phyloP scores from a whole-genome alignment of 2,113 vertebrate genomes.

The Heterocephalus glaber region DNA sequence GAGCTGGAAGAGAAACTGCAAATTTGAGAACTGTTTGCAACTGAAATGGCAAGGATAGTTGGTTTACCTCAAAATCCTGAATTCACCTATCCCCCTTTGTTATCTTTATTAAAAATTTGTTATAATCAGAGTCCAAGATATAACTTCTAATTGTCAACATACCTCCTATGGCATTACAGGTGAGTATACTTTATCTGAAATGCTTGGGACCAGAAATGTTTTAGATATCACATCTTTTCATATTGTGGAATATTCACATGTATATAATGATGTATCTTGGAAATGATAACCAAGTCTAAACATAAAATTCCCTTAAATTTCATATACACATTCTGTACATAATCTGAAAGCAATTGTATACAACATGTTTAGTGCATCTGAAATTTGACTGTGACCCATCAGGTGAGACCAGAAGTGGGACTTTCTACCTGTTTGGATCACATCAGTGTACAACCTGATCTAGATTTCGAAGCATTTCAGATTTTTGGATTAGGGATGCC shows the following conservation, averaged over 20 bases:
- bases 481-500: neutral
- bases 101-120: neutral
- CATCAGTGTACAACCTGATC: neutral
- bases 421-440: neutral
- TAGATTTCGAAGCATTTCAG: neutral
- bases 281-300: neutral
- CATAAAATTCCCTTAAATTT: neutral
- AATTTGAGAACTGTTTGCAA: neutral
- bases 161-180: neutral
- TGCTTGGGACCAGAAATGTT: neutral
- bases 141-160: conserved; percentile 16
- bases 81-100: neutral
- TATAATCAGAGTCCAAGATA: neutral
- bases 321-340: neutral
- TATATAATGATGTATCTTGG: neutral
- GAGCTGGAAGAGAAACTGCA: neutral
- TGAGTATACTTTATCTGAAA: neutral
- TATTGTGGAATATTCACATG: neutral
- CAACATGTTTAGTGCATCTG: neutral
- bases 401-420: neutral
- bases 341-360: neutral
- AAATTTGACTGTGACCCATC: neutral
- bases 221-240: neutral
- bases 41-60: neutral
- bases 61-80: neutral